These are phyloP conservation scores for Oryzias curvinotus DNA, from an alignment of 2,113 vertebrate genomes.

Conservation along the genomic window DNA sequence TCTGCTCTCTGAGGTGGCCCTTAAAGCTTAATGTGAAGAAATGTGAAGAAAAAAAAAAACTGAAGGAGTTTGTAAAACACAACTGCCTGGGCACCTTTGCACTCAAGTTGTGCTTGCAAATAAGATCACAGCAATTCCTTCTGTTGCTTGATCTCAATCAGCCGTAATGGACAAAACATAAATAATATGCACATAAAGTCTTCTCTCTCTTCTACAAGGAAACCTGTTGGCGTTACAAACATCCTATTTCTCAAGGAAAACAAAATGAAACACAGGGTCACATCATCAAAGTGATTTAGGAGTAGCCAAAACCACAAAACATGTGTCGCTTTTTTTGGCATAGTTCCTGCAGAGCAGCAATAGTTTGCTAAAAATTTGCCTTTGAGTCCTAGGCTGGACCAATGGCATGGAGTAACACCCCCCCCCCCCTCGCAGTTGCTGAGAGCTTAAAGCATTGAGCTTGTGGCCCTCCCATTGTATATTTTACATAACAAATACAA, in stretches of 20 bases:
- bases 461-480: too few relatives aligned
- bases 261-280: not conserved
- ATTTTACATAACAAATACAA: too few relatives aligned
- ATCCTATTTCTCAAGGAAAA: not conserved
- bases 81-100: not conserved
- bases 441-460: too few relatives aligned
- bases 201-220: not conserved
- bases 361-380: too few relatives aligned
- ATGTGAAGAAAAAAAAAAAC: not conserved
- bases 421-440: too few relatives aligned
- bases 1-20: conserved; percentile 15
- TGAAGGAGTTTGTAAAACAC: conserved; percentile 16
- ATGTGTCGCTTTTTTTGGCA: too few relatives aligned
- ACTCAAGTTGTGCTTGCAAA: not conserved
- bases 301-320: too few relatives aligned
- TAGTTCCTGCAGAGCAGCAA: too few relatives aligned
- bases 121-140: not conserved
- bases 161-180: not conserved
- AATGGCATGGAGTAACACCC: too few relatives aligned
- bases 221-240: not conserved
- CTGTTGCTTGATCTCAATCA: conserved; percentile 2
- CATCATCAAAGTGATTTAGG: too few relatives aligned
- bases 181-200: not conserved
- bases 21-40: not conserved
- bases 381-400: too few relatives aligned